Conservation (phyloP, 2,113 vertebrate genomes). For the Patagioenas fasciata region DNA sequence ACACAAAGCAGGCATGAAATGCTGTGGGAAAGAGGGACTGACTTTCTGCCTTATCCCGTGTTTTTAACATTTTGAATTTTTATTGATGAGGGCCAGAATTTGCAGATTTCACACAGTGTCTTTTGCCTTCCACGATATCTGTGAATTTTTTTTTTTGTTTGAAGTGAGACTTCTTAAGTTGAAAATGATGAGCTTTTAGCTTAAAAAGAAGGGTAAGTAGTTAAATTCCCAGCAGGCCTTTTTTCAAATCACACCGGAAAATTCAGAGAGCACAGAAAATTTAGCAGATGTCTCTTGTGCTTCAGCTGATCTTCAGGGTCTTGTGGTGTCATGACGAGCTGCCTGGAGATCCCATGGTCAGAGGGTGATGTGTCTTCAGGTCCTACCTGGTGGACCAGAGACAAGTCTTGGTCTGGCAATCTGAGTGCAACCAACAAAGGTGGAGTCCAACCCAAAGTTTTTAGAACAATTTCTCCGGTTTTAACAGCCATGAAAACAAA, state of each 20-base stretch:
- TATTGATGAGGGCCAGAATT: not conserved
- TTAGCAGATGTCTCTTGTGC: not conserved
- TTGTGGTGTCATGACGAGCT: not conserved
- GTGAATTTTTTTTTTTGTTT: not conserved
- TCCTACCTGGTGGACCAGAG: not conserved
- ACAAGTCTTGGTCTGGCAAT: not conserved
- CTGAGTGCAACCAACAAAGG: not conserved
- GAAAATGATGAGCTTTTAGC: not conserved
- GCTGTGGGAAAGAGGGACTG: not conserved
- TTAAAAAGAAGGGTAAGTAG: not conserved
- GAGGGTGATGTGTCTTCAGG: not conserved
- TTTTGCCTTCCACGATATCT: not conserved
- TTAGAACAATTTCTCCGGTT: not conserved
- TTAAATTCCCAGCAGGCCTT: not conserved
- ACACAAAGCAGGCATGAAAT: constrained; percentile 26
- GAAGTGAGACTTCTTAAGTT: not conserved
- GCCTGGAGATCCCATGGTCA: accelerated
- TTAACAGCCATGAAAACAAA: not conserved
- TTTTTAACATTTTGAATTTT: constrained; percentile 5
- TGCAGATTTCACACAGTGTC: not conserved
- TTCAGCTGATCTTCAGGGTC: not conserved
- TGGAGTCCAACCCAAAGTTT: not conserved
- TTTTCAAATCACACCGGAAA: not conserved
- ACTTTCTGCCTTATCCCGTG: not conserved
- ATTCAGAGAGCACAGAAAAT: not conserved